phyloP scores from a whole-genome alignment of 2,797 vertebrate species.

The Gymnopithys bicolor region DNA sequence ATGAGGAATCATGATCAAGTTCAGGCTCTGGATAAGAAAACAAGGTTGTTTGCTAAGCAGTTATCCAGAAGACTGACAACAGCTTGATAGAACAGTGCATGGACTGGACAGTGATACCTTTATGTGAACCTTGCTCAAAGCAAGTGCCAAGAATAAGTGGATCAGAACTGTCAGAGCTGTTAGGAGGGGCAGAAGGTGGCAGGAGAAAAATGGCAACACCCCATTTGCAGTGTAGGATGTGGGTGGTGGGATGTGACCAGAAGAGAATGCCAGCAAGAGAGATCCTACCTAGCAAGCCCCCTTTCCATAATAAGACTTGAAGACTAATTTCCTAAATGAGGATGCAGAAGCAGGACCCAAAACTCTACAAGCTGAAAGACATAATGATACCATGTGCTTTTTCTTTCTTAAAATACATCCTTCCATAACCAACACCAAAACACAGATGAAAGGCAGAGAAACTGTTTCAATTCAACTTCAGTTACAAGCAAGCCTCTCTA shows the following conservation, averaged over 20 bases:
- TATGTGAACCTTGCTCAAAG: constrained; percentile 63
- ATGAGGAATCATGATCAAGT: background rate
- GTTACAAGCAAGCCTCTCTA: background rate
- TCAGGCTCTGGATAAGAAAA: constrained; percentile 49
- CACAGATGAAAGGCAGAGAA: background rate
- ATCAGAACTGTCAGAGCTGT: constrained; percentile 7
- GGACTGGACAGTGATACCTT: constrained; percentile 38
- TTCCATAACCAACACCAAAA: background rate
- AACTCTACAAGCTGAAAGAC: background rate
- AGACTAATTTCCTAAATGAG: background rate
- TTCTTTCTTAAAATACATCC: background rate
- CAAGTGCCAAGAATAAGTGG: constrained; percentile 27
- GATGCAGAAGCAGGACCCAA: background rate
- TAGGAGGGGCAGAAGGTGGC: background rate
- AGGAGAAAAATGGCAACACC: background rate
- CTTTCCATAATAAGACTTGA: background rate
- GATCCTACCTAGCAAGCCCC: background rate
- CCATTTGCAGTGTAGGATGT: fast-evolving
- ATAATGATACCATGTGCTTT: background rate
- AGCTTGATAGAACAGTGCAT: constrained; percentile 45
- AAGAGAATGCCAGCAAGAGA: background rate
- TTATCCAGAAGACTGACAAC: constrained; percentile 46
- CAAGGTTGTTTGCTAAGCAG: constrained; percentile 36
- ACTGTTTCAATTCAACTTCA: background rate
- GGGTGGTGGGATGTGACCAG: background rate